Conservation (phyloP, 35 echinoderm and acorn worm species). For the Ophioderma brevispina region DNA sequence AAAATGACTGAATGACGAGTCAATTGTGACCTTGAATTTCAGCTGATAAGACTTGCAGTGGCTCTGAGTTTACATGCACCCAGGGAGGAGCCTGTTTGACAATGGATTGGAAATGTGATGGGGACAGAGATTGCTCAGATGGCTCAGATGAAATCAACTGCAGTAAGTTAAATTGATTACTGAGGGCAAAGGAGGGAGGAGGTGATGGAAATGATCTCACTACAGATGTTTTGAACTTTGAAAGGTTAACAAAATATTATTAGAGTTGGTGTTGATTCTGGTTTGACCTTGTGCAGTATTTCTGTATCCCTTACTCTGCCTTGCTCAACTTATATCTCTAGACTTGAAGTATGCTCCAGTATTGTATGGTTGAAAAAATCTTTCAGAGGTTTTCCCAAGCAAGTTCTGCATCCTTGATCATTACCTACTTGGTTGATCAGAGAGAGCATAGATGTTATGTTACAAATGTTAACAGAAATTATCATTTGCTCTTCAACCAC, state of each 20-base stretch:
- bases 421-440: no score
- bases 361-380: no score
- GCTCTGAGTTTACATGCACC: conserved; percentile 46
- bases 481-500: no score
- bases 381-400: no score
- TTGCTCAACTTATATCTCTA: background rate
- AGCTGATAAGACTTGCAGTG: conserved; percentile 19
- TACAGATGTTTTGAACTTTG: background rate
- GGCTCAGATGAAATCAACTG: conserved; percentile 83
- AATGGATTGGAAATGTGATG: conserved; percentile 81
- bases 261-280: background rate
- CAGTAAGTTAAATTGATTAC: no score
- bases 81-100: conserved; percentile 69
- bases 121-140: conserved; percentile 84
- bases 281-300: background rate
- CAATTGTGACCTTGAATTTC: no score
- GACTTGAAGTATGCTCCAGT: background rate
- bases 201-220: background rate
- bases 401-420: no score
- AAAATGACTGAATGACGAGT: no score
- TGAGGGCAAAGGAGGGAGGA: no score
- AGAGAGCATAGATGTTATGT: no score
- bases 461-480: no score
- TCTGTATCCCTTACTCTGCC: no score
- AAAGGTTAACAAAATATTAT: background rate